Evolutionary conservation across 2,888 invertebrate genomes (phyloP), one percentile per base, ranked within the genome.

Genomic region (Abrostola triplasia): DNA sequence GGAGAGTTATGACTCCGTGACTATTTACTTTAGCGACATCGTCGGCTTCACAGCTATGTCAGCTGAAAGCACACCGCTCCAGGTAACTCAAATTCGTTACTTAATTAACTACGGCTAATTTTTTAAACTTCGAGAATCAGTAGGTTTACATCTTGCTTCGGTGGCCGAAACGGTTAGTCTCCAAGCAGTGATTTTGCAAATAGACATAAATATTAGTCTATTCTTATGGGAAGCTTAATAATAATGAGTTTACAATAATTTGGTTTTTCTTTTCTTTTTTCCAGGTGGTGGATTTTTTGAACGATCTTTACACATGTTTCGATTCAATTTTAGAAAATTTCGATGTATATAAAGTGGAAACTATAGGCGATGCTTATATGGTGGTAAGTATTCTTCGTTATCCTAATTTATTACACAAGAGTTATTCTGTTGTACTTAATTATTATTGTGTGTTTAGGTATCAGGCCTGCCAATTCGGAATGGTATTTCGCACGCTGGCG

Each of bases 1-100:
- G 0, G 99, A 99, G 90, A 96, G 96, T 84, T 99, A 98, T 90
- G 98, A 98, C 87, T 97, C 96, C 71, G 98, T 98, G 12, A 98
- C 98, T 2, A 98, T 99, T 74, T 99, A 98, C 91, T 99, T 99
- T 92, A 98, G 98, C 85, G 99, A 99, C 87, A 98, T 99, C 69
- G 98, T 98, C 38, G 99, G 98, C 35, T 98, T 98, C 89, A 99
- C 99, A 0, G 95, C 97, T 38, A 97, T 99, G 97, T 98, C 98
- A 0, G 98, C 98, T 0, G 97, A 98, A 88, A 98, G 98, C 86
- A 98, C 98, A 5, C 98, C 98, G 0, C 91, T 98, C 54, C 97
- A 98, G 95, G 97, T 97, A 85, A 73, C 40, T 9, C 5, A 9
- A 9, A 40, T 5, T 24, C 1, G 24, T 4, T 2, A 24, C 24